These are phyloP conservation scores for Fragum sueziense DNA, from an alignment of 2,888 invertebrate species.

Conservation along the genomic window DNA sequence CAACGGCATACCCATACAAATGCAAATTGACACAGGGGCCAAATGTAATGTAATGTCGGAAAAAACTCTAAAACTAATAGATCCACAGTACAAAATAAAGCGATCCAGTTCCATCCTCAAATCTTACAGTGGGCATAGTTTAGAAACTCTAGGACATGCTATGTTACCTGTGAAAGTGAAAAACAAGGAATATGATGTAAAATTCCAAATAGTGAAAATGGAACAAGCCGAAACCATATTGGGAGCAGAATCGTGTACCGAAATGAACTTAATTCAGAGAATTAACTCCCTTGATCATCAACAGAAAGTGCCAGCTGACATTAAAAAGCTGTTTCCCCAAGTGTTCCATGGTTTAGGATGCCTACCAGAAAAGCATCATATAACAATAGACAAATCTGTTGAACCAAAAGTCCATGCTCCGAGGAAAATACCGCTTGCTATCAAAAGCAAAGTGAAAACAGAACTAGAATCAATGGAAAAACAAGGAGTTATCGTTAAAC, in stretches of 20 bases:
- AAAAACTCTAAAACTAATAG: conserved; percentile 6
- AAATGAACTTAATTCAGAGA: conserved; percentile 25
- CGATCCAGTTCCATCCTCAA: conserved; percentile 3
- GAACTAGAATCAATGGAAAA: conserved; percentile 49
- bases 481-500: conserved; percentile 50
- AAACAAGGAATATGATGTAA: conserved; percentile 13
- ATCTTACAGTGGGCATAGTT: conserved; percentile 36
- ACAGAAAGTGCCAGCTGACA: conserved; percentile 5
- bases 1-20: conserved; percentile 22
- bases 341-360: conserved; percentile 36
- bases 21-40: conserved; percentile 21
- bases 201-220: conserved; percentile 35
- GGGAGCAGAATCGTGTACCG: conserved; percentile 23
- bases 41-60: conserved; percentile 21
- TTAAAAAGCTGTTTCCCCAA: conserved; percentile 20
- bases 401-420: conserved; percentile 39
- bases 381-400: conserved; percentile 26
- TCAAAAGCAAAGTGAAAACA: conserved; percentile 42
- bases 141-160: neutral
- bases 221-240: conserved; percentile 16
- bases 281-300: conserved; percentile 11
- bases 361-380: conserved; percentile 33
- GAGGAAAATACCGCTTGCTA: conserved; percentile 38
- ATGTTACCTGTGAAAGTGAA: conserved; percentile 13
- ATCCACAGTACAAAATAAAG: neutral